Evolutionary conservation across 2,888 invertebrate genomes (phyloP), one percentile per base, ranked within the genome.

Genomic region (Tiliacea citrago): DNA sequence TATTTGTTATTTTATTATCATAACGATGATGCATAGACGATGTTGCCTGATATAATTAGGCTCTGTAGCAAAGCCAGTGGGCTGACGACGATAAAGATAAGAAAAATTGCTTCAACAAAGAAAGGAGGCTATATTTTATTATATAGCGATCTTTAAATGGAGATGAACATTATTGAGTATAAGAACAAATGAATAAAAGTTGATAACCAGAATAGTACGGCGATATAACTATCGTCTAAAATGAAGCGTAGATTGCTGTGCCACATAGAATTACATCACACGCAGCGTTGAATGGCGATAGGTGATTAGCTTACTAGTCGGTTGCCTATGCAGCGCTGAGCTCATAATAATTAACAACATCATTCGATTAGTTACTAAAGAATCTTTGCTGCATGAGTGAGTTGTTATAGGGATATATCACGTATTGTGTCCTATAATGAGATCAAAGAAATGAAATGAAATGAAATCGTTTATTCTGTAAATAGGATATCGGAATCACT

Each of bases 341-440:
- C 55, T 73, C 57, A 68, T 69, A 55, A 55, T 80, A 69, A 81
- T 75, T 74, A 84, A 39, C 76, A 29, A 58, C 62, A 70, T 75
- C 42, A 45, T 35, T 67, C n/a, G 55, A 69, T 74, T 72, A 53
- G 51, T 71, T 67, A 45, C 49, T 57, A 60, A 74, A 73, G 47
- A 84, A 57, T 81, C 57, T 61, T 63, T 68, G 47, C 55, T 75
- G 70, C 82, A 39, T 75, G 70, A 75, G 3, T 55, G 21, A 61
- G 16, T 65, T 81, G 53, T 13, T 61, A 81, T 70, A 81, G 68
- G 84, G 51, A 51, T 47, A 45, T 24, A 29, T 47, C 47, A 39
- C 58, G 58, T 80, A 71, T 73, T 42, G 9, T 55, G 84, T 68
- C n/a, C 42, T 9, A 13, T 81, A 81, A 61, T 57, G 39, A 70